These are phyloP conservation scores for Thamnaconus septentrionalis DNA, from an alignment of 2,113 vertebrate genomes.

Conservation along the genomic window DNA sequence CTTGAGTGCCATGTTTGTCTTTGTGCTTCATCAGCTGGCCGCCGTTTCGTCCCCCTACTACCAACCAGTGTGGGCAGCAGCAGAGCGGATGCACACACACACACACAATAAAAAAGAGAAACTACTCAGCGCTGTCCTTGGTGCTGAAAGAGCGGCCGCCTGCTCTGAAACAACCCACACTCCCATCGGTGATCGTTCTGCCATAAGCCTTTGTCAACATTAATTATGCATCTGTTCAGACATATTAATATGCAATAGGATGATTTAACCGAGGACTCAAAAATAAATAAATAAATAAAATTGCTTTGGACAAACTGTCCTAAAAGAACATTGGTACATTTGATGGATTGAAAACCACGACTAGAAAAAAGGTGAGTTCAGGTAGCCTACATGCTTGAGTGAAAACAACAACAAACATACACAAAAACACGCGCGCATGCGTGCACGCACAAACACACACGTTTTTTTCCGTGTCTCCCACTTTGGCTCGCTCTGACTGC, in stretches of 20 bases:
- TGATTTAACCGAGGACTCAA: too few relatives aligned
- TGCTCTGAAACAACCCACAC: not conserved
- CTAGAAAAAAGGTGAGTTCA: conserved; percentile 1
- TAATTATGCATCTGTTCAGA: too few relatives aligned
- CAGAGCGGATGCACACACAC: conserved; percentile 11
- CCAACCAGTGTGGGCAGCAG: conserved; percentile 9
- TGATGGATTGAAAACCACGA: not conserved
- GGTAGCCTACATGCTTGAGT: conserved; percentile 14
- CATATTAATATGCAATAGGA: too few relatives aligned
- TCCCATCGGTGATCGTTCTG: not conserved
- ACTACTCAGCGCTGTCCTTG: conserved; percentile 37
- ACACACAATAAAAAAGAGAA: not conserved
- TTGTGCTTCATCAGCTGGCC: conserved; percentile 6
- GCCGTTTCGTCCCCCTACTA: not conserved
- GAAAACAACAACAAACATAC: not conserved
- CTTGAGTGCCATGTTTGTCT: conserved; percentile 1
- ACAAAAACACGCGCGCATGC: too few relatives aligned
- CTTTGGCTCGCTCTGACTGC: conserved; percentile 36
- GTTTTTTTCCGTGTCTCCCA: conserved; percentile 27
- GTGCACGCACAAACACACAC: not conserved
- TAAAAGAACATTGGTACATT: not conserved
- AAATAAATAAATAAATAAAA: too few relatives aligned
- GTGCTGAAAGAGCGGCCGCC: conserved; percentile 38
- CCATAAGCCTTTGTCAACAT: not conserved
- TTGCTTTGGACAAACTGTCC: too few relatives aligned